phyloP scores from a whole-genome alignment of 2,888 invertebrate species.

The Hydropsyche betteni region DNA sequence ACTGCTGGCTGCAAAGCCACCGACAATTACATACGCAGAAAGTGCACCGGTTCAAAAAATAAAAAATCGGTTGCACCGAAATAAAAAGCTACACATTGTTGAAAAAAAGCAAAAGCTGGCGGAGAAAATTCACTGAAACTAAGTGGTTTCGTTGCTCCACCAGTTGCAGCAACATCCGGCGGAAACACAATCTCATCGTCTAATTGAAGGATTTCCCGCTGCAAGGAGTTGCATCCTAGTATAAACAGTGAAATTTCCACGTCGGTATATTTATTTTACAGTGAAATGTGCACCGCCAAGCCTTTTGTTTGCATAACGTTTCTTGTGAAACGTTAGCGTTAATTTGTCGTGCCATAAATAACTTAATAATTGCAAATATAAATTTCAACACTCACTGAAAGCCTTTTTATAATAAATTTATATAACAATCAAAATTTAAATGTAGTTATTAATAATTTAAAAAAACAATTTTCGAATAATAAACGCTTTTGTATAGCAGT shows the following conservation, averaged over 20 bases:
- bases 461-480: too few relatives aligned
- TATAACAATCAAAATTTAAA: too few relatives aligned
- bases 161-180: conserved; percentile 51
- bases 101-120: neutral
- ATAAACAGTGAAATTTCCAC: conserved; percentile 38
- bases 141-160: conserved; percentile 48
- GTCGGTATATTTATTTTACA: conserved; percentile 44
- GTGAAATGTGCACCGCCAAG: conserved; percentile 40
- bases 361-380: too few relatives aligned
- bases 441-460: too few relatives aligned
- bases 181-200: conserved; percentile 52
- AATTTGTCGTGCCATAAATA: neutral
- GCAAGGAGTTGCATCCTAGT: conserved; percentile 45
- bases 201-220: conserved; percentile 52
- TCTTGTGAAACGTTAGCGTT: conserved; percentile 23
- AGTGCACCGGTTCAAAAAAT: conserved; percentile 36
- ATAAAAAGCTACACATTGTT: too few relatives aligned
- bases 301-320: conserved; percentile 45
- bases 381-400: too few relatives aligned
- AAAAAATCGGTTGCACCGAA: conserved; percentile 28
- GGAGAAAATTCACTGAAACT: conserved; percentile 43
- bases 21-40: conserved; percentile 42
- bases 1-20: neutral
- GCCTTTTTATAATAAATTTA: too few relatives aligned
- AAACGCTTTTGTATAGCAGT: too few relatives aligned